These are phyloP conservation scores for Esperia sulphurella DNA, from an alignment of 2,888 invertebrate genomes.

Conservation along the genomic window DNA sequence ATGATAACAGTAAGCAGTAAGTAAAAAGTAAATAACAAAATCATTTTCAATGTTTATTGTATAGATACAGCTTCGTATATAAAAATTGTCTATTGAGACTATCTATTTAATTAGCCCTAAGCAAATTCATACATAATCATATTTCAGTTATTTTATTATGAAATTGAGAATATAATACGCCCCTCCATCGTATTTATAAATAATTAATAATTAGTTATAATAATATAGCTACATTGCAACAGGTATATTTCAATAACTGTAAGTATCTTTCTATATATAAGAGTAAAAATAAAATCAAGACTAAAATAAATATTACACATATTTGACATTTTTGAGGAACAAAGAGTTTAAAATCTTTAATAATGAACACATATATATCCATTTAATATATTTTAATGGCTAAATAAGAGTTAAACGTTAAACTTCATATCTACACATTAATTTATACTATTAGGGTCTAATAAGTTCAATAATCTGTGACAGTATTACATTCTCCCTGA, in stretches of 20 bases:
- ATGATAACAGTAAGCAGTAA: too few species aligned
- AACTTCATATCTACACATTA: too few species aligned
- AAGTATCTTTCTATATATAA: neutral
- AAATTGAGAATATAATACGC: constrained; percentile 9
- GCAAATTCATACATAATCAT: constrained; percentile 37
- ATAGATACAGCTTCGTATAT: constrained; percentile 64
- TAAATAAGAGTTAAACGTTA: too few species aligned
- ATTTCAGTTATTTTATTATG: too few species aligned
- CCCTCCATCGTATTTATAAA: constrained; percentile 5
- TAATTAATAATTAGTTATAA: neutral
- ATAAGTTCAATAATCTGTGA: too few species aligned
- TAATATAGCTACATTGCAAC: constrained; percentile 4
- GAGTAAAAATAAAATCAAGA: neutral
- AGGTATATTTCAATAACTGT: constrained; percentile 3
- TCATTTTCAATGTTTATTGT: constrained; percentile 55
- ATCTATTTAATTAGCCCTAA: constrained; percentile 58
- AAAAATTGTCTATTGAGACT: constrained; percentile 66
- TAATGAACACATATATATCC: neutral
- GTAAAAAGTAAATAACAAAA: constrained; percentile 17
- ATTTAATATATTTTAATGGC: too few species aligned
- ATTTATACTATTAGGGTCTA: too few species aligned
- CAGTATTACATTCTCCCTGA: too few species aligned
- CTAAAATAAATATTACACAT: constrained; percentile 1
- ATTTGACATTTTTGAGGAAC: neutral
- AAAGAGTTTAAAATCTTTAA: neutral